Evolutionary conservation across 1,140 invertebrate genomes (phyloP).

Genomic region (Platorchestia sp.): DNA sequence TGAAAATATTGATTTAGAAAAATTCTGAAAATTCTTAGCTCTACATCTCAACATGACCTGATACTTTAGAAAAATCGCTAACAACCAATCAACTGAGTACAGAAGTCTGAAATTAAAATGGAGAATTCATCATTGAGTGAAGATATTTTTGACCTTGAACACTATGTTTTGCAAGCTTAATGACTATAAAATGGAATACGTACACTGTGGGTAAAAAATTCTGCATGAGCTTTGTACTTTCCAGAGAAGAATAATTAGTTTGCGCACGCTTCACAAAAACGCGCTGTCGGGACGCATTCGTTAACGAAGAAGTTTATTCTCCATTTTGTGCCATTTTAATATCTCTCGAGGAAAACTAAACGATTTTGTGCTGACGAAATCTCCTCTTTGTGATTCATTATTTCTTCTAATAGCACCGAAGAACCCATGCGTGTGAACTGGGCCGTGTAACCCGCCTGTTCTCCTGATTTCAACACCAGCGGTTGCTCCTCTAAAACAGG

Average conservation of each 20-base stretch:
- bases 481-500: background rate
- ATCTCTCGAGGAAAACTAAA: background rate
- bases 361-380: background rate
- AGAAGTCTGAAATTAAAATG: too few relatives aligned
- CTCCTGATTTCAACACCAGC: background rate
- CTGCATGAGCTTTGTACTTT: background rate
- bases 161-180: too few relatives aligned
- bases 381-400: background rate
- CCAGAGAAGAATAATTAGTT: background rate
- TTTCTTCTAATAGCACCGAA: background rate
- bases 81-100: too few relatives aligned
- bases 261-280: background rate
- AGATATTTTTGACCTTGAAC: too few relatives aligned
- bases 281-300: background rate
- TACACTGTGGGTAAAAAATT: too few relatives aligned
- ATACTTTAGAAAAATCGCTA: too few relatives aligned
- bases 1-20: too few relatives aligned
- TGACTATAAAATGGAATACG: too few relatives aligned
- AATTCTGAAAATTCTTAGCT: too few relatives aligned
- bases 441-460: background rate
- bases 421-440: background rate
- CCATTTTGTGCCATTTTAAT: background rate
- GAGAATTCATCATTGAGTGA: too few relatives aligned
- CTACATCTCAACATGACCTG: too few relatives aligned
- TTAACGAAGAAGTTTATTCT: background rate